Evolutionary conservation across 2,797 vertebrate species (phyloP).

Genomic region (Holocentrus rufus): DNA sequence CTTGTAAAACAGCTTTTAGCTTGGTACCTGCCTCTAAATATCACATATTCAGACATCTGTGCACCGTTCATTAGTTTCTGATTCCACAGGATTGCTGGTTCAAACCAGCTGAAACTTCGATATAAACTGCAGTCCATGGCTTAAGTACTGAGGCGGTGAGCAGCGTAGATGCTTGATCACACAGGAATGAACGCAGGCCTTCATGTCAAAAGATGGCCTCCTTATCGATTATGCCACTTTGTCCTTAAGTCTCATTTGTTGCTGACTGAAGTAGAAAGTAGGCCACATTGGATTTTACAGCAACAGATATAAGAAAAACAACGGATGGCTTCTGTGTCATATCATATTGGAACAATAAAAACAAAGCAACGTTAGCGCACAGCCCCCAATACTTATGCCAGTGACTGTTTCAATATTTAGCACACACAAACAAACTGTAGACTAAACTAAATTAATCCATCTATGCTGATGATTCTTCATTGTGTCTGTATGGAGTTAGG

Average conservation of each 20-base stretch:
- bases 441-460: slow-evolving; percentile 33
- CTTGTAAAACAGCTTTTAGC: no score
- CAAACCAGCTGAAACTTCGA: no score
- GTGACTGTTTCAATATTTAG: neutral
- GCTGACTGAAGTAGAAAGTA: neutral
- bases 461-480: slow-evolving; percentile 26
- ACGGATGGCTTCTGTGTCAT: neutral
- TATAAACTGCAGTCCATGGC: no score
- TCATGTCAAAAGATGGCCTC: no score
- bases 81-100: no score
- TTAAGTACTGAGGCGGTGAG: no score
- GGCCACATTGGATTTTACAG: slow-evolving; percentile 1
- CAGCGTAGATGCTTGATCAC: neutral
- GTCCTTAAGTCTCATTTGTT: neutral
- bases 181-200: neutral
- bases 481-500: slow-evolving; percentile 25
- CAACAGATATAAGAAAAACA: neutral
- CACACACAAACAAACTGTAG: slow-evolving; percentile 26
- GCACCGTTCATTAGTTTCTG: no score
- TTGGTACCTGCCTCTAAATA: no score
- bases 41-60: no score
- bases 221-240: neutral
- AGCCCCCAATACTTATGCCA: slow-evolving; percentile 6
- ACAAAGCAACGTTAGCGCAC: neutral
- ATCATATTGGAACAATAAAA: slow-evolving; percentile 24